Conservation (phyloP, 2,888 invertebrate genomes). For the Amphipoea oculea region DNA sequence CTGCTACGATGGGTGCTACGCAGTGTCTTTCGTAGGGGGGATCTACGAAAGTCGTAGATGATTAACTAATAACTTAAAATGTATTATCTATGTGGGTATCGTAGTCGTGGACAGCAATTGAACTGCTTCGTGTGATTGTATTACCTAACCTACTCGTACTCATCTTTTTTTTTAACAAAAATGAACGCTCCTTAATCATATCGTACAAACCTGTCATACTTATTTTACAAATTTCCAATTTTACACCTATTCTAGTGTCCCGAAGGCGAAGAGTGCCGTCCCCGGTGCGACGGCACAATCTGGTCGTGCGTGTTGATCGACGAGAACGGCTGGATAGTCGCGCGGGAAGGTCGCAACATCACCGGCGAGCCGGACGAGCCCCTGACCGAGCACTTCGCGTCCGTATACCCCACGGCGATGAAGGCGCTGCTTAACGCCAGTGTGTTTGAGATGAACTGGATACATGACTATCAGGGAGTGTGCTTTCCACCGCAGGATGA, state of each 20-base stretch:
- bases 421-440: constrained; percentile 77
- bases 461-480: constrained; percentile 86
- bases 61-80: background rate
- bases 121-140: too few species aligned
- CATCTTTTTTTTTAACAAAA: background rate
- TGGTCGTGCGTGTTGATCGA: constrained; percentile 86
- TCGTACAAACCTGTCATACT: background rate
- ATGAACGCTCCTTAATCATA: background rate
- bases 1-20: constrained; percentile 28
- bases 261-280: constrained; percentile 77
- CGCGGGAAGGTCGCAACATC: constrained; percentile 73
- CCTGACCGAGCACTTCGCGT: constrained; percentile 79
- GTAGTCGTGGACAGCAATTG: too few species aligned
- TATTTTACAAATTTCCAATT: background rate
- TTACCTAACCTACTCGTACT: background rate
- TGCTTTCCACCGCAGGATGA: constrained; percentile 79
- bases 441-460: constrained; percentile 83
- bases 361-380: constrained; percentile 70
- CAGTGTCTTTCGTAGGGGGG: constrained; percentile 2
- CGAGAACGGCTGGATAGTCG: constrained; percentile 85
- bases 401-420: constrained; percentile 81
- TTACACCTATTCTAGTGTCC: constrained; percentile 70
- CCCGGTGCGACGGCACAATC: constrained; percentile 79
- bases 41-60: background rate
- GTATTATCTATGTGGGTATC: background rate